Conservation (phyloP, 2,113 vertebrate species). For the Chauna torquata region DNA sequence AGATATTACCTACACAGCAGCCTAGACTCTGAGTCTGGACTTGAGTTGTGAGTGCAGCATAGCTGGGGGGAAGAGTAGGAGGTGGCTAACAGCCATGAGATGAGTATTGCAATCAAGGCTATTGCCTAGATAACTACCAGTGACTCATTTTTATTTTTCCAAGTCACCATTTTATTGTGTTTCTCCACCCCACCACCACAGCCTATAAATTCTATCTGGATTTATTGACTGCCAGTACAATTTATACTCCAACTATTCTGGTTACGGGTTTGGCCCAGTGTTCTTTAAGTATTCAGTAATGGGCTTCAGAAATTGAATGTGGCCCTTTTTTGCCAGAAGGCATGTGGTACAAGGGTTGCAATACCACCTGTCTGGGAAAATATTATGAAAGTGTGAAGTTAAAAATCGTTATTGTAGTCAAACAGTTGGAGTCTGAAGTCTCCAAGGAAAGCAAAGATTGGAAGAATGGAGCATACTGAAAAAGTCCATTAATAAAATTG, state of each 20-base stretch:
- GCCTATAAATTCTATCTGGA: conserved; percentile 38
- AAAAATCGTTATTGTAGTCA: background rate
- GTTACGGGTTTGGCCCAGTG: background rate
- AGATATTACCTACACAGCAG: background rate
- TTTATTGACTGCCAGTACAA: conserved; percentile 28
- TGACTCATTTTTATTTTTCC: conserved; percentile 59
- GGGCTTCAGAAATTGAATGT: background rate
- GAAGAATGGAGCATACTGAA: background rate
- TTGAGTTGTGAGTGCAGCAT: background rate
- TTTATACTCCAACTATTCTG: conserved; percentile 23
- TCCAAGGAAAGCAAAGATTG: background rate
- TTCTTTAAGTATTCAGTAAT: background rate
- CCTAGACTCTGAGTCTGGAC: background rate
- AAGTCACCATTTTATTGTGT: conserved; percentile 48
- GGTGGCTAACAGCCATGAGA: conserved; percentile 14
- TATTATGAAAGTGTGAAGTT: background rate
- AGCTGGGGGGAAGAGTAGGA: background rate
- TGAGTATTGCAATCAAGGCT: conserved; percentile 11
- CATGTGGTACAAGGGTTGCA: background rate
- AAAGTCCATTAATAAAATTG: background rate
- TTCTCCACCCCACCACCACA: conserved; percentile 54
- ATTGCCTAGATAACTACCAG: conserved; percentile 55
- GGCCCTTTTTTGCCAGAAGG: background rate
- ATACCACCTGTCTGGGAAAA: conserved; percentile 45
- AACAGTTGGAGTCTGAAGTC: background rate